phyloP scores from a whole-genome alignment of 2,797 vertebrate species.

The Oreochromis grahami region DNA sequence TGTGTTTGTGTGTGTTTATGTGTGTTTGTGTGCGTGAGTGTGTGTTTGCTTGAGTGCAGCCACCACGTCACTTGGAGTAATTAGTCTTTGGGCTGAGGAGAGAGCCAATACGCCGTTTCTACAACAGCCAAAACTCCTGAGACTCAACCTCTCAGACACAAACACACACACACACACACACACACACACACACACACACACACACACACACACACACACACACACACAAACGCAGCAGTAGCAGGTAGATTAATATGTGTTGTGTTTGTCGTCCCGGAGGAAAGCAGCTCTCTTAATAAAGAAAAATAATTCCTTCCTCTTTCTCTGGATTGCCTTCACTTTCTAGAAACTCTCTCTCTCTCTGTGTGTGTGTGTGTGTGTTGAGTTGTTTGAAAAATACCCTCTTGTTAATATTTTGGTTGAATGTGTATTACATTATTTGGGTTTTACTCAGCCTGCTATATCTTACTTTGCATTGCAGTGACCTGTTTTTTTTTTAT shows the following conservation, averaged over 20 bases:
- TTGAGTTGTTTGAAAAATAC: not conserved
- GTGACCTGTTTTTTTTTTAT: not conserved
- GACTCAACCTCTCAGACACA: constrained; percentile 10
- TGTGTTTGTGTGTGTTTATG: not conserved
- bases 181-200: not conserved
- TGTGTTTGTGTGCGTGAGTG: not conserved
- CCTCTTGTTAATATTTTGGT: constrained; percentile 72
- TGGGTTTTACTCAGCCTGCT: constrained; percentile 18
- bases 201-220: not conserved
- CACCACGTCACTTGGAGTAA: constrained; percentile 59
- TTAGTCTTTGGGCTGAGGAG: constrained; percentile 55
- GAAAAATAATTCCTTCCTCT: constrained; percentile 94
- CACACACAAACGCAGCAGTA: constrained; percentile 57
- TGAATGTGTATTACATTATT: constrained; percentile 26
- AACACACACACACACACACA: not conserved
- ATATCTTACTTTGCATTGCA: not conserved
- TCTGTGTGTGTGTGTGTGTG: constrained; percentile 59
- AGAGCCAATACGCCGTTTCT: constrained; percentile 53
- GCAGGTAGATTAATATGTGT: constrained; percentile 97
- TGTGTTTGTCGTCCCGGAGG: constrained; percentile 87
- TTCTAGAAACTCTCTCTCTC: not conserved
- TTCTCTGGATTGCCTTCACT: constrained; percentile 21
- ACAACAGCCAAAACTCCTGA: constrained; percentile 52
- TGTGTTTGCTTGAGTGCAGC: not conserved
- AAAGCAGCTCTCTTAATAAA: constrained; percentile 95